Evolutionary conservation across 2,888 invertebrate genomes (phyloP), one percentile per base, ranked within the genome.

Genomic region (Linnaemya tessellans): DNA sequence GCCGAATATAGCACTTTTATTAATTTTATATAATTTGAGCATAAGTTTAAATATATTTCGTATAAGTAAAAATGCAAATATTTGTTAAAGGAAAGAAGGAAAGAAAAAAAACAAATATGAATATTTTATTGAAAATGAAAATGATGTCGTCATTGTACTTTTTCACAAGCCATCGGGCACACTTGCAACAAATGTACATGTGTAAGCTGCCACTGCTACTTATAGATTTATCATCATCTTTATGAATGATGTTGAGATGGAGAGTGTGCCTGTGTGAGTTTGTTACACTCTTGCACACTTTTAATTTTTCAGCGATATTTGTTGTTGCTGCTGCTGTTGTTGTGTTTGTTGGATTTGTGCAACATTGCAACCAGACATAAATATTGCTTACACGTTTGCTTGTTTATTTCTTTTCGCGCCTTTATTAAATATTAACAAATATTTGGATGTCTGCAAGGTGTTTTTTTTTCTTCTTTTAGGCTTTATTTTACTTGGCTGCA

Each of bases 351-450:
- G 15, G 30, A 51, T 71, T 71, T 77, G 49, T 83, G 82, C 82
- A 83, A 67, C 35, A 60, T 67, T 77, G 65, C 71, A 71, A 71
- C 54, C 51, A 67, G 71, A 65, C 82, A 64, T 67, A 78, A 73
- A 71, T 77, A 77, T 49, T 84, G 22, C 46, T 30, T 73, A 65
- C 49, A 51, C 74, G 20, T 49, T 7, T 65, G 65, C 30, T 74
- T 64, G 79, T 22, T 67, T 74, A 80, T 74, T 74, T 68, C 49
- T 54, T 75, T 85, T 82, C 75, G 82, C 82, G 85, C 85, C 85
- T 85, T 85, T 85, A 85, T 85, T 85, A 71, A 75, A 79, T 71
- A 82, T 82, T 82, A 67, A 65, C 82, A 85, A 82, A 82, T 75
- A 82, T 82, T 75, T 79, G 46, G 70, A 65, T 80, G 84, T 74